Evolutionary conservation across 2,888 invertebrate species (phyloP), one percentile per base, ranked within the genome.

Genomic region (Lagria hirta): DNA sequence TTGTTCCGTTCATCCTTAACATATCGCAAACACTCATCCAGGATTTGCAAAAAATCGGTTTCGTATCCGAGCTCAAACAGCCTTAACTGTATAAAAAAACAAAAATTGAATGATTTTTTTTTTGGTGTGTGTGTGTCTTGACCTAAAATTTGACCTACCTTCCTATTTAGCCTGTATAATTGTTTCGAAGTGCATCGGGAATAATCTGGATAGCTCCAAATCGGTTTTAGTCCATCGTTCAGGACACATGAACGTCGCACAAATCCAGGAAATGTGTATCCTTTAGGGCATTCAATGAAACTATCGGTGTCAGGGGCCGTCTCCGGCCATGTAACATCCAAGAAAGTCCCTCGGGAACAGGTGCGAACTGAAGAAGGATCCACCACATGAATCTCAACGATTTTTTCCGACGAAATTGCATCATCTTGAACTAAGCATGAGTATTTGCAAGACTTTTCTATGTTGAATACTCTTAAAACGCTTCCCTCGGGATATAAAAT

Each of bases 401-500:
- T 73, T 57, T 75, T 76, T 34, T 80, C 84, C 55, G 68, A 80
- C 53, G 76, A 65, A 13, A 60, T 61, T 8, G 62, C 60, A 10
- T 63, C 60, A 43, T 69, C 70, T 52, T 71, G 70, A 0, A 87
- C 86, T 60, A 86, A 79, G 62, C 90, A 90, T 1, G 85, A 81
- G 61, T 86, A 90, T 55, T 82, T 82, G 4, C 55, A 55, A 32
- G 57, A 58, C 79, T 84, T 87, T 76, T 87, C 86, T 27, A 86
- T 81, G 56, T 84, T 85, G 55, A 81, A 83, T 15, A 91, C 81
- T 64, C 86, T 86, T 3, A 91, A 73, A 37, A 91, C 85, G 60
- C 87, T 89, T 4, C 91, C 91, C 43, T 86, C 83, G 0, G 90
- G 90, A 66, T 83, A 87, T 14, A 91, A 75, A 61, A 90, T 88